phyloP scores from a whole-genome alignment of 1,140 invertebrate genomes.

The Ladona fulva region DNA sequence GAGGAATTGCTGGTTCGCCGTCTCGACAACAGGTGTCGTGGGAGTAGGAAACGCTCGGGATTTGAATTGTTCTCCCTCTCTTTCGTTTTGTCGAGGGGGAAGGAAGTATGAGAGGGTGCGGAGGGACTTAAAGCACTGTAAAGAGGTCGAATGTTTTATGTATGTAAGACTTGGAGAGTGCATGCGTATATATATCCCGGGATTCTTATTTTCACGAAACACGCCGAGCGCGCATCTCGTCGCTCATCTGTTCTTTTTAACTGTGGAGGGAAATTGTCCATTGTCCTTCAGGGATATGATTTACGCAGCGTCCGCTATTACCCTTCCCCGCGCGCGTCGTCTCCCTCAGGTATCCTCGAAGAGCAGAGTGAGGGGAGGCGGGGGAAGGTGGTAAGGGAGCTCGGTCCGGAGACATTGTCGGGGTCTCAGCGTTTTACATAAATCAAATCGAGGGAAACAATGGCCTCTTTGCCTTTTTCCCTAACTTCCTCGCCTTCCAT shows the following conservation, averaged over 20 bases:
- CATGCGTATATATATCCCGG: constrained; percentile 8
- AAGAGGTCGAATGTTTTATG: constrained; percentile 9
- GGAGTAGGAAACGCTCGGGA: background rate
- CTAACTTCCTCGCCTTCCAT: background rate
- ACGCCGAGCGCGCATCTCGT: background rate
- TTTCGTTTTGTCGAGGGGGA: background rate
- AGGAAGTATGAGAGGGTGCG: background rate
- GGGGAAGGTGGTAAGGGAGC: background rate
- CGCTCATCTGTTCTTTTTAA: constrained; percentile 6
- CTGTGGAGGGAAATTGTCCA: background rate
- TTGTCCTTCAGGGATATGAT: constrained; percentile 9
- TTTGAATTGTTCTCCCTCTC: background rate
- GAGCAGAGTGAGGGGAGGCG: background rate
- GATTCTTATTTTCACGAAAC: constrained; percentile 10
- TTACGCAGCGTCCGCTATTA: background rate
- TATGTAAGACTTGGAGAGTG: background rate
- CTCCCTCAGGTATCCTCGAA: background rate
- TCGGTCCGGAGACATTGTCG: background rate
- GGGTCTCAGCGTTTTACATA: constrained; percentile 4
- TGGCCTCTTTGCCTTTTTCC: background rate
- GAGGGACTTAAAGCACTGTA: constrained; percentile 4
- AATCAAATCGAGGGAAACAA: constrained; percentile 9
- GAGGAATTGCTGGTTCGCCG: background rate
- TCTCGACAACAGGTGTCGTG: constrained; percentile 1
- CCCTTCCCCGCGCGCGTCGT: background rate